Evolutionary conservation across 2,888 invertebrate genomes (phyloP).

Genomic region (Ophion ellenae): DNA sequence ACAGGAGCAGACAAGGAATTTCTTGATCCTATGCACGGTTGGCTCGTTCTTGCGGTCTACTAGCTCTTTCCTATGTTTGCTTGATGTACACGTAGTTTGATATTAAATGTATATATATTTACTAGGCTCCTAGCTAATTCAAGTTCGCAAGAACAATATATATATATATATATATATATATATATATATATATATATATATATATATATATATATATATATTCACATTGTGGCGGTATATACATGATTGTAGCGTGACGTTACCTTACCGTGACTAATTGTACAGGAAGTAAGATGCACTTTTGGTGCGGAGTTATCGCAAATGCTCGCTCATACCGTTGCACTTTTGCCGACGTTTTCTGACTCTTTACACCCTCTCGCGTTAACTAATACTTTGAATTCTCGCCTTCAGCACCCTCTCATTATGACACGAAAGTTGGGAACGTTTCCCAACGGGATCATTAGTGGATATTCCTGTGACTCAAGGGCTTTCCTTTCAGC

Average conservation of each 20-base stretch:
- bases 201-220: slow-evolving; percentile 17
- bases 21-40: slow-evolving; percentile 24
- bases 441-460: not conserved
- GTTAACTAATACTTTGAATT: slow-evolving; percentile 19
- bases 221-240: not conserved
- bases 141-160: slow-evolving; percentile 28
- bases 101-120: not conserved
- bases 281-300: slow-evolving; percentile 71
- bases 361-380: slow-evolving; percentile 31
- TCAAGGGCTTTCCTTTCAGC: too few species aligned
- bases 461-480: not conserved
- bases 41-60: slow-evolving; percentile 36
- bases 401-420: not conserved
- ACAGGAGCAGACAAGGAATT: slow-evolving; percentile 16
- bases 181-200: slow-evolving; percentile 23
- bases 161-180: slow-evolving; percentile 20
- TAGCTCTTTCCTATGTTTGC: slow-evolving; percentile 30
- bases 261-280: slow-evolving; percentile 75
- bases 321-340: slow-evolving; percentile 42
- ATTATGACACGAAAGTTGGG: not conserved
- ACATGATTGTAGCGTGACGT: slow-evolving; percentile 58
- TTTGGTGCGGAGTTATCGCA: slow-evolving; percentile 41
- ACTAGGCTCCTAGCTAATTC: not conserved
- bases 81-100: slow-evolving; percentile 6
- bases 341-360: slow-evolving; percentile 38